Conservation (phyloP, 2,797 vertebrate genomes). For the Halcyon leucocephala region DNA sequence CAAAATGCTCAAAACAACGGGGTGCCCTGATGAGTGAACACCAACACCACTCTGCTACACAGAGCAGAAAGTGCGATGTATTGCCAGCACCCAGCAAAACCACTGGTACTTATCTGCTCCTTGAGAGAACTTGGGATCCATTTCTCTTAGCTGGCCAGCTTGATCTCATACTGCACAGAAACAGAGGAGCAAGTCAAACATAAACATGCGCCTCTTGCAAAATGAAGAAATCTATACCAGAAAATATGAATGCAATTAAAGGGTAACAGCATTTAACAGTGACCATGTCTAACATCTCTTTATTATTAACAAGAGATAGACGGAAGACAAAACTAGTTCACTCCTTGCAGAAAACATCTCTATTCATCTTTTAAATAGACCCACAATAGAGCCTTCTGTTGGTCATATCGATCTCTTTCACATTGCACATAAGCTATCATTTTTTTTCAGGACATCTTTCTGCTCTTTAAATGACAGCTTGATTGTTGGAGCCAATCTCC, state of each 20-base stretch:
- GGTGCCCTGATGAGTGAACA: neutral
- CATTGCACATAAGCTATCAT: neutral
- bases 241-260: neutral
- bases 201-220: fast-evolving
- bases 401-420: neutral
- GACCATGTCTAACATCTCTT: neutral
- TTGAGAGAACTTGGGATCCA: neutral
- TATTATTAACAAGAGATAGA: neutral
- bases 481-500: conserved; percentile 10
- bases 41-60: neutral
- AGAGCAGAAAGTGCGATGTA: neutral
- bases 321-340: neutral
- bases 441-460: neutral
- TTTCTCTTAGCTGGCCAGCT: neutral
- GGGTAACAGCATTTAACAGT: neutral
- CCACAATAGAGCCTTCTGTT: neutral
- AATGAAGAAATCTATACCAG: neutral
- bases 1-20: neutral
- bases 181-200: neutral
- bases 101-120: neutral
- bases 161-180: neutral
- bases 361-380: neutral
- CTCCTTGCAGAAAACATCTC: neutral
- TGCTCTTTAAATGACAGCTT: conserved; percentile 11
- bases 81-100: neutral